Conservation (phyloP, 2,888 invertebrate species). For the Thyatira batis region DNA sequence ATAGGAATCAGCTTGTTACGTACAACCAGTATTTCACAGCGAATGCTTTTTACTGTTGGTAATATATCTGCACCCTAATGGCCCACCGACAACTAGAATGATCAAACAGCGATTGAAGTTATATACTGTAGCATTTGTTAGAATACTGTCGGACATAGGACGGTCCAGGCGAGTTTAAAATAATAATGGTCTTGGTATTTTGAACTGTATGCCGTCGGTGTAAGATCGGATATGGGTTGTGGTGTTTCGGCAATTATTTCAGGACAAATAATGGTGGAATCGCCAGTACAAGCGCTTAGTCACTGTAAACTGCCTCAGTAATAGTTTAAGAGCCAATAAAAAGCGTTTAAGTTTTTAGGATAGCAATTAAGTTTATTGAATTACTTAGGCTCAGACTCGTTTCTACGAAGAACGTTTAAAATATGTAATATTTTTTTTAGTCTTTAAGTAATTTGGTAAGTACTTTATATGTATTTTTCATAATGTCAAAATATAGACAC, state of each 20-base stretch:
- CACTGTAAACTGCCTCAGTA: background rate
- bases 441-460: too few species aligned
- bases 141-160: background rate
- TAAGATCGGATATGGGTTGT: background rate
- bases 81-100: constrained; percentile 1
- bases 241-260: background rate
- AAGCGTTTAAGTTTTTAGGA: background rate
- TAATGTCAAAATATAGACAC: too few species aligned
- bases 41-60: constrained; percentile 8
- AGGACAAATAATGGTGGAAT: background rate
- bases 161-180: background rate
- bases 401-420: too few species aligned
- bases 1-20: constrained; percentile 16
- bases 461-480: too few species aligned
- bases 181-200: background rate
- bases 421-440: too few species aligned
- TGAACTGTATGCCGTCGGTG: background rate
- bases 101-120: constrained; percentile 2
- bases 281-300: background rate
- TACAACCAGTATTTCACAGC: constrained; percentile 26
- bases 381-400: too few species aligned
- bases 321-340: background rate
- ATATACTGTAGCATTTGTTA: constrained; percentile 2
- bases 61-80: constrained; percentile 1
- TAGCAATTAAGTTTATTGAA: background rate